A percentile compares a stretch with the other conserved stretches of the same genome.
phyloP scores from a whole-genome alignment of 2,888 invertebrate genomes.

The Baronia brevicornis region DNA sequence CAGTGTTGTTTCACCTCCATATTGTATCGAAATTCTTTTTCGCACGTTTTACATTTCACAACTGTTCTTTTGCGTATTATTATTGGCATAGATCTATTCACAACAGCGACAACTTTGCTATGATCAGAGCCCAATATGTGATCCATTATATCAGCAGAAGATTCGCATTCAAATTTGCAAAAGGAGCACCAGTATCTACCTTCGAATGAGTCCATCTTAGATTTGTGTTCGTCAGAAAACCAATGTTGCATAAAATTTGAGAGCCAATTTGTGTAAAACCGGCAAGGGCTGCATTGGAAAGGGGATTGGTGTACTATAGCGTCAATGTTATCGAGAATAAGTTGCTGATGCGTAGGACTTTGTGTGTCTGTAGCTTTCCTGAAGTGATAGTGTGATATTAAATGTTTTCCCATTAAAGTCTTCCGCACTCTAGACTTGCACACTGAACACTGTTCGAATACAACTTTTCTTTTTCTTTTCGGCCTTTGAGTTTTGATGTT shows the following conservation, averaged over 20 bases:
- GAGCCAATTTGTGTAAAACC: slow-evolving; percentile 88
- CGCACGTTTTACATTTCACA: slow-evolving; percentile 80
- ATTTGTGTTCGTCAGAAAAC: slow-evolving; percentile 78
- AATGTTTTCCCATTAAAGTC: slow-evolving; percentile 86
- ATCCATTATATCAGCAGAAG: slow-evolving; percentile 78
- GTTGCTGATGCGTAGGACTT: slow-evolving; percentile 72
- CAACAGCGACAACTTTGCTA: slow-evolving; percentile 82
- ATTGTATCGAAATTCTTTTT: slow-evolving; percentile 82
- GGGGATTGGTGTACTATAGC: slow-evolving; percentile 87
- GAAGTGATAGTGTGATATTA: slow-evolving; percentile 90
- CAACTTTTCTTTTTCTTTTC: slow-evolving; percentile 73
- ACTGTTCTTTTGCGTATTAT: slow-evolving; percentile 80
- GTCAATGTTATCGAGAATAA: slow-evolving; percentile 85
- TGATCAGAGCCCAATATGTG: slow-evolving; percentile 82
- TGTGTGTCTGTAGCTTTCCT: slow-evolving; percentile 79
- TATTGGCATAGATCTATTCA: slow-evolving; percentile 88
- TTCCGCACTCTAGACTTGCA: slow-evolving; percentile 82
- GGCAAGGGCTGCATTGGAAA: slow-evolving; percentile 89
- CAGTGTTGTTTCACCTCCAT: slow-evolving; percentile 81
- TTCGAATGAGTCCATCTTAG: slow-evolving; percentile 58
- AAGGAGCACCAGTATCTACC: slow-evolving; percentile 84
- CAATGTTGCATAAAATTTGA: slow-evolving; percentile 83
- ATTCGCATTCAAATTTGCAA: slow-evolving; percentile 81
- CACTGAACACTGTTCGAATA: slow-evolving; percentile 80
- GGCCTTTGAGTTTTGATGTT: slow-evolving; percentile 41